phyloP scores from a whole-genome alignment of 2,888 invertebrate genomes.

The Athetis lepigone region DNA sequence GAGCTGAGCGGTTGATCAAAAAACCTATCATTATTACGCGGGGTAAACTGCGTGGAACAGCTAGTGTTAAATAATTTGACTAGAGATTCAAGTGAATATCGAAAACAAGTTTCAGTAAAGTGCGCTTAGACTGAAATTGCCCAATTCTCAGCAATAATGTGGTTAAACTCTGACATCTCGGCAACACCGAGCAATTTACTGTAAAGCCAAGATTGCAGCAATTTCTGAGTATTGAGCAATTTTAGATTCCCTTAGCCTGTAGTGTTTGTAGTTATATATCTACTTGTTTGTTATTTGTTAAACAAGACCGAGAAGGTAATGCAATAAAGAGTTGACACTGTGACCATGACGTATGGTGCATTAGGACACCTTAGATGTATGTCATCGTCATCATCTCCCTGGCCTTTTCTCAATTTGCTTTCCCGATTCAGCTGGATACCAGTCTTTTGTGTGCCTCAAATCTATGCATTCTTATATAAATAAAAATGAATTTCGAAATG shows the following conservation, averaged over 20 bases:
- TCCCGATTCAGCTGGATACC: too few species aligned
- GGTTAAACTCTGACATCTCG: too few species aligned
- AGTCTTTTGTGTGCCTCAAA: too few species aligned
- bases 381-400: too few species aligned
- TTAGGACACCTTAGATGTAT: slow-evolving; percentile 4
- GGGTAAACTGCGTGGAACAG: too few species aligned
- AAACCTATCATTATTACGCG: too few species aligned
- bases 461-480: too few species aligned
- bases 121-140: not conserved
- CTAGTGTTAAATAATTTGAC: too few species aligned
- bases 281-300: slow-evolving; percentile 6
- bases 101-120: not conserved
- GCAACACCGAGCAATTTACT: slow-evolving; percentile 1
- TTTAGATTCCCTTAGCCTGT: not conserved
- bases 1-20: too few species aligned
- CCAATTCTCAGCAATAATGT: not conserved
- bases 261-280: not conserved
- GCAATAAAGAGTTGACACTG: slow-evolving; percentile 67
- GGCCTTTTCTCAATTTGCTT: too few species aligned
- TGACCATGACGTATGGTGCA: slow-evolving; percentile 31
- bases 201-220: not conserved
- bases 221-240: not conserved
- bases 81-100: too few species aligned
- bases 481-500: too few species aligned
- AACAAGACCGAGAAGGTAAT: slow-evolving; percentile 59